These are phyloP conservation scores for Gambusia holbrooki DNA, from an alignment of 2,113 vertebrate genomes.

Conservation along the genomic window DNA sequence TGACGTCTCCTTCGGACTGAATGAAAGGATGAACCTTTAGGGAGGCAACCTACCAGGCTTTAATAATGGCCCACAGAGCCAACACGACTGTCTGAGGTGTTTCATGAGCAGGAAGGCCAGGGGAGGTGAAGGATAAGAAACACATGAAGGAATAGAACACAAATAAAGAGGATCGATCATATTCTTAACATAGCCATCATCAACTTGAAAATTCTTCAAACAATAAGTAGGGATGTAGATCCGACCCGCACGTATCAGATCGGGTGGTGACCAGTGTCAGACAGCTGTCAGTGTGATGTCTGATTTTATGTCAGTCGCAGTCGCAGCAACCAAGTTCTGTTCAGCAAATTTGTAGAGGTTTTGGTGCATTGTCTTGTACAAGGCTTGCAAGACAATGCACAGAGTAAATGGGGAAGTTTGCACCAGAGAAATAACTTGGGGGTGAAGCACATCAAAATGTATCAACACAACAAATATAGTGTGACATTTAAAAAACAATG, in stretches of 20 bases:
- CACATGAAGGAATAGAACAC: neutral
- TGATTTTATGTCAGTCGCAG: too few relatives aligned
- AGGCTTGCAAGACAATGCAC: too few relatives aligned
- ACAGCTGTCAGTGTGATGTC: too few relatives aligned
- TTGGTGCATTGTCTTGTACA: neutral
- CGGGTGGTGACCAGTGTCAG: neutral
- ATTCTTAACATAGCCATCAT: too few relatives aligned
- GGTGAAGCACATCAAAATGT: too few relatives aligned
- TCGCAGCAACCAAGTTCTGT: too few relatives aligned
- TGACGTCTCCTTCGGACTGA: constrained; percentile 56
- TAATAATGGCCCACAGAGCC: neutral
- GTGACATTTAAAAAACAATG: too few relatives aligned
- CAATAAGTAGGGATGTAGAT: too few relatives aligned
- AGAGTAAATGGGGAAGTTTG: too few relatives aligned
- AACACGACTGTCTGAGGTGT: neutral
- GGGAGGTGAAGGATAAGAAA: neutral
- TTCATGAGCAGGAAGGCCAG: neutral
- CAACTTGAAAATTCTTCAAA: too few relatives aligned
- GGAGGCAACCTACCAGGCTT: neutral
- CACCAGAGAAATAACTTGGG: too few relatives aligned
- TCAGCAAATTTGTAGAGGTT: neutral
- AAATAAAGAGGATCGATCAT: neutral
- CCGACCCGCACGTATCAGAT: neutral
- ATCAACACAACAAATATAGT: too few relatives aligned
- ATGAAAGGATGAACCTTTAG: neutral